Base-by-base conservation (phyloP, 1,140 invertebrate species). In the Hycleus phaleratus region DNA sequence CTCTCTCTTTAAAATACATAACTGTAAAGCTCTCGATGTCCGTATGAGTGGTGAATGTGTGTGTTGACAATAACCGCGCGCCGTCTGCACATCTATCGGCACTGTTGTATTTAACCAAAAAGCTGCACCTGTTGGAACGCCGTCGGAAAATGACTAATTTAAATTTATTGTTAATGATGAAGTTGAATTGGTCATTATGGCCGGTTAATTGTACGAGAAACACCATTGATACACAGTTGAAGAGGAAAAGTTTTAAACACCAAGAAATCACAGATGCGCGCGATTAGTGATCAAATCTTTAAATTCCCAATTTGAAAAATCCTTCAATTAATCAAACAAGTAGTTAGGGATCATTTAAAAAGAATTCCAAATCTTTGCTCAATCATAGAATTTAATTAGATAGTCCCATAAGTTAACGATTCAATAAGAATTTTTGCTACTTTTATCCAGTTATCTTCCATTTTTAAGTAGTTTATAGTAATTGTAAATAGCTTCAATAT, bases 71-170 rank as follows among this genome's bases (percentile, higher is more conserved):
- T 32, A 32, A 32, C 32, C 32, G 32, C 32, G 40, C 40, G 40
- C 55, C 54, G 58, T 26, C 26, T 7, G 25, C 43, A 51, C 39
- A 18, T 52, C 49, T 58, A 56, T 46, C 51, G 25, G 11, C 9
- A 42, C 9, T 7, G 6, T 42, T 42, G 40, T 26, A 18, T 18
- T 18, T 18, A 18, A 18, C 18, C 18, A 1, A 47, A 26, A 32
- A 32, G 56, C 46, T 57, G 62, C 62, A 64, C 64, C 62, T 66
- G 63, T 65, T 65, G 63, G 63, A 50, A 60, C 51, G 53, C 46
- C 56, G 49, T 40, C 47, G 60, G 32, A 32, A 32, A 32, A 32
- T 32, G 32, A 32, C 32, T 32, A 32, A 25, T 53, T 45, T 45
- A 42, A 44, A 32, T 32, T 32, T 32, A 7, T 32, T 32, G 24